Evolutionary conservation across 2,797 vertebrate species (phyloP), one percentile per base, ranked within the genome.

Genomic region (Trichosurus vulpecula): DNA sequence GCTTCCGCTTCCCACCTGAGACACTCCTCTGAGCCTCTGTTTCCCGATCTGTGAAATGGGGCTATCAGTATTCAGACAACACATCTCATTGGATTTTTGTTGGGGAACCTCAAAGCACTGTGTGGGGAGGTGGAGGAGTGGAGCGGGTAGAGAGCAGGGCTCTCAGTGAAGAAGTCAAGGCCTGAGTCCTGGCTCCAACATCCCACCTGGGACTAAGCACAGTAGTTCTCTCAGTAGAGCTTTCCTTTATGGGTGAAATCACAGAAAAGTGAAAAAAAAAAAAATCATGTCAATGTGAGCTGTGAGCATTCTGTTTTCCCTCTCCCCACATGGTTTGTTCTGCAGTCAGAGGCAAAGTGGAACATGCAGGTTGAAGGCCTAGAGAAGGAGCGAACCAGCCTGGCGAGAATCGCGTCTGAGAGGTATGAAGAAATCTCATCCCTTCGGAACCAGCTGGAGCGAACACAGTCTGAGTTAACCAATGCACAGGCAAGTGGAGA

Each of bases 351-450:
- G 90, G 98, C 96, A 0, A 98, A 98, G 47, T 98, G 99, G 96
- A 95, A 97, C 52, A 93, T 96, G 1, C 98, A 98, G 96, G 97
- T 99, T 2, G 54, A 97, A 0, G 10, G 97, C 13, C 98, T 99
- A 93, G 98, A 99, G 98, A 98, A 98, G 0, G 99, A 99, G 95
- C 99, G 98, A 96, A 98, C 96, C 1, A 98, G 97, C 93, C 98
- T 99, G 54, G 97, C 96, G 2, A 98, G n/a, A 54, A 98, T 98
- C 0, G 94, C 98, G 0, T 98, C 98, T 1, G 98, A 90, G 96
- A 98, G 98, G 6, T 98, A 99, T 94, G 97, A 97, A 35, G 98
- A 99, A 97, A 94, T 99, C 30, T 96, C 95, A 0, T 89, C 96
- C 19, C 98, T 98, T 54, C 98, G 91, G 93, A 98, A 98, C 22